Base-by-base conservation (phyloP, 2,113 vertebrate genomes). In the Ailurus styani region DNA sequence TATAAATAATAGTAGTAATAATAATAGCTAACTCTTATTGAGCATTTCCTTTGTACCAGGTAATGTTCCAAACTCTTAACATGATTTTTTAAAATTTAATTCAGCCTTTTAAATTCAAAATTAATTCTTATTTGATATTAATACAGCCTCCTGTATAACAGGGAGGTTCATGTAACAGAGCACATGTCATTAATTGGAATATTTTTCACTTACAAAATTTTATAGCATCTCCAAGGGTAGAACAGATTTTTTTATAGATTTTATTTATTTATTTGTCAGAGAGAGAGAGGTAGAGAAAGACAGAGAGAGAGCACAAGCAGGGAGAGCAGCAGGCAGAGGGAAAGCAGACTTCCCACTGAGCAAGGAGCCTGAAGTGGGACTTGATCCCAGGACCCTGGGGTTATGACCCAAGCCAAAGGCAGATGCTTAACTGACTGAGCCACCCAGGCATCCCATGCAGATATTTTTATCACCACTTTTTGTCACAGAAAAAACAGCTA, bases 401-500 rank as follows among this genome's bases (percentile, higher is more conserved):
- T 66, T 31, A n/a, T n/a, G 31, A 34, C 64, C 64, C 3, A 15
- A n/a, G 64, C 31, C 15, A 15, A n/a, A n/a, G 64, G 31, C 64
- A 66, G 31, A 66, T 7, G 6, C 64, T 66, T 34, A 66, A n/a
- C 15, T 15, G 18, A n/a, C 64, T 66, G 7, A 66, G 31, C 64
- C 64, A 66, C 15, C 14, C 10, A 66, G 64, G 64, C 15, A 4
- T 66, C 31, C 31, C 1, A 1, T 31, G 42, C 18, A 82, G 37
- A 89, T 87, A 82, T 52, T 89, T 95, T 95, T 87, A 31, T 75
- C 6, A 54, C 23, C 10, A n/a, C 9, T 95, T 93, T 72, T 94
- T 78, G 52, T 52, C 78, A 86, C 29, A 86, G 52, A 92, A 34
- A 18, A 75, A 87, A n/a, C 13, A 82, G 1, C 0, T 79, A 54